phyloP scores from a whole-genome alignment of 2,888 invertebrate species.

The Neocrepidodera transversa region DNA sequence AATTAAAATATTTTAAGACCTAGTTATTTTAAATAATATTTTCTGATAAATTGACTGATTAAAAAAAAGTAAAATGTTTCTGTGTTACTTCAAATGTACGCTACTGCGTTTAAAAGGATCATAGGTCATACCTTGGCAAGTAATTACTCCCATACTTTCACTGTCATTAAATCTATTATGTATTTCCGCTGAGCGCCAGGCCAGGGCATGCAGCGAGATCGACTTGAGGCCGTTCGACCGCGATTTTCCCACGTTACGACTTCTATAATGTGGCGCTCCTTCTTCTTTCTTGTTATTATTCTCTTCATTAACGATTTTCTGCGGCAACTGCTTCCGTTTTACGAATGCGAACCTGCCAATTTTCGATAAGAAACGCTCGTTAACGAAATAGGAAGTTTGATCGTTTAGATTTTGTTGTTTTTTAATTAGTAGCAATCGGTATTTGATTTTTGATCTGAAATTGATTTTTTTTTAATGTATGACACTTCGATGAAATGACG shows the following conservation, averaged over 20 bases:
- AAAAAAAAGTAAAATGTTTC: too few species aligned
- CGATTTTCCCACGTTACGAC: slow-evolving; percentile 39
- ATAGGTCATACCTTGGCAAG: slow-evolving; percentile 35
- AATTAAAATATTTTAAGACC: too few species aligned
- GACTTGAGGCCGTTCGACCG: slow-evolving; percentile 35
- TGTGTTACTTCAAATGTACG: too few species aligned
- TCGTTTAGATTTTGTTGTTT: slow-evolving; percentile 1
- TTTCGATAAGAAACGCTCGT: slow-evolving; percentile 1
- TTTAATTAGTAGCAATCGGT: too few species aligned
- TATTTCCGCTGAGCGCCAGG: slow-evolving; percentile 47
- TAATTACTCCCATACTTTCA: slow-evolving; percentile 47
- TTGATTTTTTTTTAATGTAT: too few species aligned
- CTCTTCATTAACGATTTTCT: not conserved
- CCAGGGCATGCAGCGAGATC: slow-evolving; percentile 34
- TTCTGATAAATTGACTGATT: too few species aligned
- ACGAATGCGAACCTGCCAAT: slow-evolving; percentile 3
- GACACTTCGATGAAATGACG: too few species aligned
- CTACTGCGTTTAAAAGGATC: slow-evolving; percentile 21
- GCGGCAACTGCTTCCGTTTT: slow-evolving; percentile 10
- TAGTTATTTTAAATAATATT: too few species aligned
- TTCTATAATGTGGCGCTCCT: slow-evolving; percentile 3
- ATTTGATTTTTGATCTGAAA: too few species aligned
- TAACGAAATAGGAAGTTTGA: not conserved
- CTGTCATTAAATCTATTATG: slow-evolving; percentile 47
- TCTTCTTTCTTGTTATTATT: not conserved